Base-by-base conservation (phyloP, 2,888 invertebrate species). In the Synanthedon vespiformis region DNA sequence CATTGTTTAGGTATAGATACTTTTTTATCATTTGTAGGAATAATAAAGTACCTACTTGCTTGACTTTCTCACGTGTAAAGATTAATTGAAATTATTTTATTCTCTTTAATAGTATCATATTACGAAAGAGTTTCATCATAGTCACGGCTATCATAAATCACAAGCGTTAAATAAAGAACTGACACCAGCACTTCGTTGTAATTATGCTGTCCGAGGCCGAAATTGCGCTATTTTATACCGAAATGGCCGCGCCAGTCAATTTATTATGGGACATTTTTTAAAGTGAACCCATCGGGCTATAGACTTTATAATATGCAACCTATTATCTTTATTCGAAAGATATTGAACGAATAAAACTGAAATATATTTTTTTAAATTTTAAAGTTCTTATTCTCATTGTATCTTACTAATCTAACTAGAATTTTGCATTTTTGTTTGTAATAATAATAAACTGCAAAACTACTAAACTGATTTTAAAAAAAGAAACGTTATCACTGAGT, bases 131-230 rank as follows among this genome's bases (percentile, higher is more conserved):
- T 63, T 64, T 62, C 53, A 58, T 60, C 60, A 58, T 62, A 61
- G 52, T 52, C 55, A 40, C 51, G 53, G 57, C 61, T 54, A 55
- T 56, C 59, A 63, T 68, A 64, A 67, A 67, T 65, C 65, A 65
- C 54, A 58, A 52, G 51, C 50, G 53, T 55, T 57, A 53, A 55
- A 53, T 56, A 55, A 55, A 54, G 56, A 53, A 59, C 54, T 53
- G 48, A 48, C 48, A 16, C 48, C 12, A 22, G 16, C 48, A 48
- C 48, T 48, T 48, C 18, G 48, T 48, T 16, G 48, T 48, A 48
- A 48, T 48, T 18, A 48, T 48, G 16, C 48, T 48, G 16, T 48
- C 48, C 48, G 11, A 14, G 48, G 22, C 16, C 22, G 48, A 8
- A 48, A 48, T 48, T 48, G 12, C 14, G 16, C 48, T 48, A 8